Evolutionary conservation across 1,140 invertebrate species (phyloP), one percentile per base, ranked within the genome.

Genomic region (Heliconius melpomene): DNA sequence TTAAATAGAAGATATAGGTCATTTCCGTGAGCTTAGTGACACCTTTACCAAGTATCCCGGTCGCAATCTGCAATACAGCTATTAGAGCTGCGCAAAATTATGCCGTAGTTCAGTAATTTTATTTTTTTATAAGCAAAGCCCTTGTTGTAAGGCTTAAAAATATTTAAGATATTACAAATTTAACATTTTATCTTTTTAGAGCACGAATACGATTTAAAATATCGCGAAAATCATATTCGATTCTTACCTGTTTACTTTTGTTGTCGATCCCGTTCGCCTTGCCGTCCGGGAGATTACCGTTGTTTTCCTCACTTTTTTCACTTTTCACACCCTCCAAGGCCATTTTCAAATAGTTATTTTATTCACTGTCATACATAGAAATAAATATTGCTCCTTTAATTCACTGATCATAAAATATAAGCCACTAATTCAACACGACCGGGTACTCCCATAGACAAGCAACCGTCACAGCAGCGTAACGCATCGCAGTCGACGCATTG

Each of bases 251-350:
- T 94, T 94, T 94, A 93, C 89, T 93, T 91, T 91, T 93, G 88
- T 92, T 94, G 90, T 94, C 93, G 86, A 90, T 91, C 84, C 93
- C 91, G 85, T 94, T 93, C 85, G 90, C 85, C 86, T 93, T 94
- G 84, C 90, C 87, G 86, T 94, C 92, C 81, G 88, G 88, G 78
- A 91, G 85, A 87, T 90, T 93, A 78, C 87, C 88, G 84, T 93
- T 92, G 88, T 91, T 93, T 93, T 94, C 93, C 82, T 94, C 93
- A 92, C 90, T 92, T 91, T 94, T 93, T 89, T 94, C 93, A 94
- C 93, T 92, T 93, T 94, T 94, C 79, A 93, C 93, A 90, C 92
- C 93, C 90, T 94, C 93, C 87, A 94, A 89, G 89, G 93, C 93
- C 93, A 94, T 94, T 86, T 91, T 93, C 79, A 91, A 89, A 82